A percentile compares a stretch with the other conserved stretches of the same genome.
phyloP scores from a whole-genome alignment of 2,888 invertebrate species.

The Vannuccia rotundouncinata region DNA sequence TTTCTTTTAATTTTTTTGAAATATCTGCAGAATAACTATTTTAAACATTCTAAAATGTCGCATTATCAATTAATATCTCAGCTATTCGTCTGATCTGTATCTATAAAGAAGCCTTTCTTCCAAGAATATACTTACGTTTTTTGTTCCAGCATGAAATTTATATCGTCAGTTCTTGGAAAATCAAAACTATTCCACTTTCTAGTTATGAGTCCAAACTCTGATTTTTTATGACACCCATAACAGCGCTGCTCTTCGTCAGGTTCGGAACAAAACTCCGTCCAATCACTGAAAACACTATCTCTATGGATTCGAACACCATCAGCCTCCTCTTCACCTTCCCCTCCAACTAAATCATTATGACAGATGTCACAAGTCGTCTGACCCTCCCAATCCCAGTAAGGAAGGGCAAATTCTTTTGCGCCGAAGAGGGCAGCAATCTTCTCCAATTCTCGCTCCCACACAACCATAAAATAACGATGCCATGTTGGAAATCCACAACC shows the following conservation, averaged over 20 bases:
- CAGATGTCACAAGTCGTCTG: constrained; percentile 36
- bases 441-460: constrained; percentile 35
- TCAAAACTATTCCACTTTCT: constrained; percentile 34
- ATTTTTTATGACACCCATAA: constrained; percentile 34
- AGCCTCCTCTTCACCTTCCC: constrained; percentile 4
- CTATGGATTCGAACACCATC: constrained; percentile 28
- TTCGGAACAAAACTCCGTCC: constrained; percentile 35
- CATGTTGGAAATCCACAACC: constrained; percentile 36
- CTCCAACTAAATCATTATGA: constrained; percentile 38
- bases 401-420: constrained; percentile 31
- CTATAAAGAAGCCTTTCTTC: too few species aligned
- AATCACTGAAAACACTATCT: constrained; percentile 35
- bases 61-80: too few species aligned
- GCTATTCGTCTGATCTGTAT: too few species aligned
- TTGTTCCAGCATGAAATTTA: constrained; percentile 17
- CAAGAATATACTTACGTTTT: not conserved
- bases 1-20: too few species aligned
- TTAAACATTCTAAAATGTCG: too few species aligned
- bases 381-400: constrained; percentile 39
- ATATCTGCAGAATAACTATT: too few species aligned
- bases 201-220: constrained; percentile 6
- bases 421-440: constrained; percentile 36
- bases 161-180: constrained; percentile 25
- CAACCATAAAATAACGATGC: constrained; percentile 40
- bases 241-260: constrained; percentile 32